Base-by-base conservation (phyloP, 2,888 invertebrate genomes). In the Hirtodrosophila confusa region DNA sequence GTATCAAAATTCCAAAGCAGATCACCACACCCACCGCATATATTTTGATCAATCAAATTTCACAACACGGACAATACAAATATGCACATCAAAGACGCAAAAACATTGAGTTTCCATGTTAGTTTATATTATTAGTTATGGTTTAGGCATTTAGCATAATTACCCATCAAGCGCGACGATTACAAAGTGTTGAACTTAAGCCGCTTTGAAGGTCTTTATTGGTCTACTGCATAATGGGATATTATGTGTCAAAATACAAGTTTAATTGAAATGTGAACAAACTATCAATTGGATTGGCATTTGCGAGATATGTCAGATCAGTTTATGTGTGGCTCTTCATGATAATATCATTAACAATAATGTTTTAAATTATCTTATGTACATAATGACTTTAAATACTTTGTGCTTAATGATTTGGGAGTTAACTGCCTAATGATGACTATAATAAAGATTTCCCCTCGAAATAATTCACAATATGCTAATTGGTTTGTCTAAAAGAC, bases 181-280 rank as follows among this genome's bases (percentile, higher is more conserved):
- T 62, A 63, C 60, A 54, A 31, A 31, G 31, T 12, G 50, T 27
- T 40, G 27, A 37, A 24, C 40, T 36, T 29, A 55, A 75, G 70
- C 55, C 33, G 24, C 41, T 39, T 44, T 51, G 54, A 60, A 86
- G 83, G 86, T 10, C 9, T 54, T 45, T 31, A 4, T 5, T 24
- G 39, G 23, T 35, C 33, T 31, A 44, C 31, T 7, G 23, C 23
- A 50, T 23, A 58, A 70, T 58, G 56, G 47, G 36, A 47, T 44
- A 57, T 58, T 48, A 76, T 40, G 55, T 80, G 77, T 79, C 69
- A 70, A 83, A 75, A 78, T 57, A 62, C 50, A 36, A 45, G 48
- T 57, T 51, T 47, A 62, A 64, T 58, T 62, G 41, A 69, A 67
- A 54, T 55, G 71, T 58, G 37, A 56, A 33, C 41, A 48, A 31